phyloP scores from a whole-genome alignment of 1,140 invertebrate genomes.

The Oscheius sp. region DNA sequence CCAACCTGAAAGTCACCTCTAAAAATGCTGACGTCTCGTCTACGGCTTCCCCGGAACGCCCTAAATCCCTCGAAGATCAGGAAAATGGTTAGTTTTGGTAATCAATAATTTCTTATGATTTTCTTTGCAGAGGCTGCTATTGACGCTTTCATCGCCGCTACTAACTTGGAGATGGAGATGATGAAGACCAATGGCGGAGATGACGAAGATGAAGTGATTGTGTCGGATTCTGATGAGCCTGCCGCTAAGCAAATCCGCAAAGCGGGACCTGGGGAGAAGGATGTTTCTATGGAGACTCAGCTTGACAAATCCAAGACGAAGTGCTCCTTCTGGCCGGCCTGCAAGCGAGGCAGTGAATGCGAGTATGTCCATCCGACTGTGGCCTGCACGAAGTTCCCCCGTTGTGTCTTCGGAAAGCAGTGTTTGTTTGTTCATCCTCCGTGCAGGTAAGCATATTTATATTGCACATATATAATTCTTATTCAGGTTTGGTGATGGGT shows the following conservation, averaged over 20 bases:
- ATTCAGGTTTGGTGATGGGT: background rate
- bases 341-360: slow-evolving; percentile 3
- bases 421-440: slow-evolving; percentile 86
- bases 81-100: too few species aligned
- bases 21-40: too few species aligned
- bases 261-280: background rate
- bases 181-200: background rate
- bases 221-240: too few species aligned
- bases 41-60: too few species aligned
- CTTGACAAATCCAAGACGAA: background rate
- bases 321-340: slow-evolving; percentile 23
- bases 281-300: background rate
- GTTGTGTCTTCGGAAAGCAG: slow-evolving; percentile 80
- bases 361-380: slow-evolving; percentile 15
- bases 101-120: too few species aligned
- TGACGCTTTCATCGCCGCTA: too few species aligned
- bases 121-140: too few species aligned
- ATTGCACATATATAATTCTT: background rate
- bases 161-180: background rate
- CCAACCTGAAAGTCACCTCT: too few species aligned
- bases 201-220: background rate
- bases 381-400: slow-evolving; percentile 70
- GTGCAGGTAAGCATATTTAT: slow-evolving; percentile 66
- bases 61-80: too few species aligned
- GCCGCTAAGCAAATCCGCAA: background rate